Percentiles rank a stretch among this genome's conserved stretches.
Evolutionary conservation across 2,797 vertebrate species (phyloP).

Genomic region (Xenops minutus): DNA sequence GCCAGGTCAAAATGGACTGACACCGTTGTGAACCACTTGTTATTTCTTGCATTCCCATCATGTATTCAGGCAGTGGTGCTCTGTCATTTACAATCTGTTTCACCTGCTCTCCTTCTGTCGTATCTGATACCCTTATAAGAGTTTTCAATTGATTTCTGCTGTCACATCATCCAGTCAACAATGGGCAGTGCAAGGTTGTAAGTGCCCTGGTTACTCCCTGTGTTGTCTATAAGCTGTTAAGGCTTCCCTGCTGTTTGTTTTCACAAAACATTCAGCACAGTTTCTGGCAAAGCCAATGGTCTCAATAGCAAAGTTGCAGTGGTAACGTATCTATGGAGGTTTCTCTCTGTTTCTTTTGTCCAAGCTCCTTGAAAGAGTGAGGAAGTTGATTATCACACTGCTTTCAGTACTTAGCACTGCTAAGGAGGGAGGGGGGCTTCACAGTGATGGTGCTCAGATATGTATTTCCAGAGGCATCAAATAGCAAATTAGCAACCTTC

Average conservation of each 20-base stretch:
- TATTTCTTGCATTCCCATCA: neutral
- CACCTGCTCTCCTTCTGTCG: neutral
- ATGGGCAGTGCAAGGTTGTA: neutral
- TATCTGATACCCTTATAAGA: constrained; percentile 18
- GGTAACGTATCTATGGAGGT: neutral
- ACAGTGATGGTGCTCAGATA: neutral
- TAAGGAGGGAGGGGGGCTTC: neutral
- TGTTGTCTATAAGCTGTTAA: neutral
- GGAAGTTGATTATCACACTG: neutral
- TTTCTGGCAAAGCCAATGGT: neutral
- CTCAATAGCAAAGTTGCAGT: constrained; percentile 13
- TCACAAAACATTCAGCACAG: neutral
- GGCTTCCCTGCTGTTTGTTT: constrained; percentile 42
- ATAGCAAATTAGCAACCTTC: constrained; percentile 29
- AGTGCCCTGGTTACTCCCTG: neutral
- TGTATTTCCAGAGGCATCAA: constrained; percentile 28
- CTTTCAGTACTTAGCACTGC: neutral
- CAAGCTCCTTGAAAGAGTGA: neutral
- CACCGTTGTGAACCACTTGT: neutral
- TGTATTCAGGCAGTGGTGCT: neutral
- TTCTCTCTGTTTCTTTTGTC: neutral
- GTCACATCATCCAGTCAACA: neutral
- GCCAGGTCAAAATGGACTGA: neutral
- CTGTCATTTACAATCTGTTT: neutral
- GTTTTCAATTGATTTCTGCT: constrained; percentile 48